Evolutionary conservation across 2,888 invertebrate species (phyloP).

Genomic region (Tenthredo notha): DNA sequence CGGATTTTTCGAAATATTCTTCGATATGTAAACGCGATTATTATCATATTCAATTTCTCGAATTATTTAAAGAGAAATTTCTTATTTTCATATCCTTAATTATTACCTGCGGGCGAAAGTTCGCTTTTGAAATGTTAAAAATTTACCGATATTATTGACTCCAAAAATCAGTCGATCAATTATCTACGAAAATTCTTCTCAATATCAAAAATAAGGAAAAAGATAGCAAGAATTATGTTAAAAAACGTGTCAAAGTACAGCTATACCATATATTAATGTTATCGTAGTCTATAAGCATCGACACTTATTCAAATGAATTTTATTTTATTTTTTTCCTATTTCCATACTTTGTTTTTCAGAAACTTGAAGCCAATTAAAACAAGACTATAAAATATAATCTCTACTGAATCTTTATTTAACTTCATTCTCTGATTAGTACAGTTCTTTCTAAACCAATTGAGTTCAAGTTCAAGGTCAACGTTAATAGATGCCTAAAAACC

Average conservation of each 20-base stretch:
- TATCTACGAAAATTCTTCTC: background rate
- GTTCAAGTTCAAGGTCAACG: slow-evolving; percentile 29
- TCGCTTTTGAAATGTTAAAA: background rate
- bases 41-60: background rate
- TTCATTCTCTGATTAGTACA: background rate
- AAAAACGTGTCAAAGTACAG: background rate
- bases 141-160: background rate
- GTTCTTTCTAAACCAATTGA: background rate
- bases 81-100: background rate
- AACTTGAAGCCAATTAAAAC: background rate
- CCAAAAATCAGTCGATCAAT: background rate
- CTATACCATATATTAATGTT: background rate
- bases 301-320: background rate
- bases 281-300: background rate
- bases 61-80: background rate
- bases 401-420: background rate
- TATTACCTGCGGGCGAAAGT: slow-evolving; percentile 7
- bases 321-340: background rate
- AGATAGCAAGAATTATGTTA: background rate
- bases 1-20: background rate
- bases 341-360: background rate
- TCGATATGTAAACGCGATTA: background rate
- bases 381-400: background rate
- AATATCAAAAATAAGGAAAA: background rate
- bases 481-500: background rate